A percentile compares a stretch with the other conserved stretches of the same genome.
phyloP scores from a whole-genome alignment of 1,140 invertebrate species.

The Sycophaga agraensis region DNA sequence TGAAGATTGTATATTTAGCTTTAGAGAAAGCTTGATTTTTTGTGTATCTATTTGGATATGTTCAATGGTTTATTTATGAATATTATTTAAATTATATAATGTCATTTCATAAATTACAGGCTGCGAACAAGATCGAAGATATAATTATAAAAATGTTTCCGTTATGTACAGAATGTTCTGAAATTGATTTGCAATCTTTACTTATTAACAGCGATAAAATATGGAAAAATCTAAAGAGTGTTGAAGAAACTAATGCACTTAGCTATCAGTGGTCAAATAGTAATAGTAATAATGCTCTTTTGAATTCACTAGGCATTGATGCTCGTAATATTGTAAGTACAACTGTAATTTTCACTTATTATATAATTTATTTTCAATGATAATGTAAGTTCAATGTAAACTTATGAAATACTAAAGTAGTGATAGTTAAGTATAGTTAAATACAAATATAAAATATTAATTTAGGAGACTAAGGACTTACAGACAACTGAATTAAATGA shows the following conservation, averaged over 20 bases:
- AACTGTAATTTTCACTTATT: neutral
- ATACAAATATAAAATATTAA: no score
- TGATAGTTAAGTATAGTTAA: no score
- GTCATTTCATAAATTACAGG: slow-evolving; percentile 39
- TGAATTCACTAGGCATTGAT: slow-evolving; percentile 76
- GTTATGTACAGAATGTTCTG: slow-evolving; percentile 31
- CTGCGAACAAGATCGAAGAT: slow-evolving; percentile 52
- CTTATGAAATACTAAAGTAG: neutral
- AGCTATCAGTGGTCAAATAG: slow-evolving; percentile 74
- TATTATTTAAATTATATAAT: neutral
- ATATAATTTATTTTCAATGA: neutral
- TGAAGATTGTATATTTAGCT: neutral
- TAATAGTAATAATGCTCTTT: slow-evolving; percentile 66
- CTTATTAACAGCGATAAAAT: slow-evolving; percentile 44
- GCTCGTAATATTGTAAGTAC: slow-evolving; percentile 79
- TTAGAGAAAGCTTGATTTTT: neutral
- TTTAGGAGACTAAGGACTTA: no score
- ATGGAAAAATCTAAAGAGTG: slow-evolving; percentile 64
- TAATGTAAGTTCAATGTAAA: no score
- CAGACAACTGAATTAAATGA: no score
- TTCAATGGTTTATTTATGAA: neutral
- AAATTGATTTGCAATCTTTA: slow-evolving; percentile 43
- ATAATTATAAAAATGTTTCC: slow-evolving; percentile 54
- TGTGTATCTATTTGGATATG: neutral
- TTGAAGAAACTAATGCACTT: slow-evolving; percentile 70